Evolutionary conservation across 2,113 vertebrate species (phyloP), one percentile per base, ranked within the genome.

Genomic region (Labrus mixtus): DNA sequence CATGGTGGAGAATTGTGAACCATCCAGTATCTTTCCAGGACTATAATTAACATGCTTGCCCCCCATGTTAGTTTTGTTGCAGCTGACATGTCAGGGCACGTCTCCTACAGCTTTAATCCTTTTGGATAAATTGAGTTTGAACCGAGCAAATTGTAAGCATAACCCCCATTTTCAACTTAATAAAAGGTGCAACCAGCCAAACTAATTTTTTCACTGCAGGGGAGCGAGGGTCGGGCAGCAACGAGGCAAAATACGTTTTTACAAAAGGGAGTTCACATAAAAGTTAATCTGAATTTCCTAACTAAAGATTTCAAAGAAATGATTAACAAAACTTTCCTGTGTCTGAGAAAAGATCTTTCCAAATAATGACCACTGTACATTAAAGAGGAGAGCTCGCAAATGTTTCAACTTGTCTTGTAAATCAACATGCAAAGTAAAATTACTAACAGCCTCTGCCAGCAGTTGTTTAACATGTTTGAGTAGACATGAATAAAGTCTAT

Each of bases 401-500:
- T 56, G 68, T 57, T 65, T 59, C 29, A 67, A 22, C 62, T 55
- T 0, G 9, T 76, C 71, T 60, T 54, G 70, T 78, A 54, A 76
- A 62, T 73, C 74, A 76, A 12, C 33, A 11, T 12, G 13, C 25
- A 41, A 59, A 68, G 29, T 43, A 68, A 79, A 69, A 75, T 57
- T 51, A 29, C 65, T 76, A 74, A 85, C 20, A 25, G 37, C n/a
- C 53, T 54, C 61, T 9, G 58, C 75, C 74, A 79, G 68, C 51
- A 33, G 74, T 87, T 83, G 71, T 88, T 83, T 55, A 66, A 81
- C 33, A 33, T 71, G 58, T 71, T 22, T 78, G 70, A 74, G 57
- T 15, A 63, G 23, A 58, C 68, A 65, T 48, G 72, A 88, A 84
- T 73, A 46, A 73, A 23, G 72, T 68, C 58, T 71, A 65, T 58